A percentile compares a stretch with the other conserved stretches of the same genome.
Evolutionary conservation across 1,140 invertebrate genomes (phyloP).

Genomic region (Proales similis): DNA sequence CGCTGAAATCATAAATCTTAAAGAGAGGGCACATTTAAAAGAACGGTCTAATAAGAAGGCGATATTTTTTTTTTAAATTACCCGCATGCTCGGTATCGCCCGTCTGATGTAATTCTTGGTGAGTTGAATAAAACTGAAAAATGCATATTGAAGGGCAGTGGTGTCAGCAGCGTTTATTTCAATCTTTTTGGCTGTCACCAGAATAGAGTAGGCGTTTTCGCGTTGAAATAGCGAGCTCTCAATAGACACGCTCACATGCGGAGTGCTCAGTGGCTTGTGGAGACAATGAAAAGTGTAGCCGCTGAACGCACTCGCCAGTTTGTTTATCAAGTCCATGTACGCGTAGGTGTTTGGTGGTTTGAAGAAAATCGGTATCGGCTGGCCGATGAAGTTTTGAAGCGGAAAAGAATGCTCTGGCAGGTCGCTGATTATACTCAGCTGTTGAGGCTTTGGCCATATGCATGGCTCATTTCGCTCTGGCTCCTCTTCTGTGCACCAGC

Average conservation of each 20-base stretch:
- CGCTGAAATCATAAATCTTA: constrained; percentile 16
- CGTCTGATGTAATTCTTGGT: constrained; percentile 15
- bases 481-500: not conserved
- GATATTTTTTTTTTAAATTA: constrained; percentile 25
- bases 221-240: constrained; percentile 16
- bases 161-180: constrained; percentile 33
- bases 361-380: constrained; percentile 28
- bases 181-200: constrained; percentile 19
- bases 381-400: constrained; percentile 20
- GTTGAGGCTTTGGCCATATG: constrained; percentile 29
- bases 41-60: not conserved
- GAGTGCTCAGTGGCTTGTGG: not conserved
- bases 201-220: constrained; percentile 30
- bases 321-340: constrained; percentile 32
- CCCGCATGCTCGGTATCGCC: constrained; percentile 16
- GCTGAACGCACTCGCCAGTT: constrained; percentile 34
- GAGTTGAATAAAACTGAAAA: constrained; percentile 35
- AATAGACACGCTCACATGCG: constrained; percentile 11
- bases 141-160: constrained; percentile 19
- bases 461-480: not conserved
- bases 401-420: constrained; percentile 4
- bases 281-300: constrained; percentile 17
- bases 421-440: constrained; percentile 5
- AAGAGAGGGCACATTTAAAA: not conserved
- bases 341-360: constrained; percentile 30